Conservation (phyloP, 2,113 vertebrate species). For the Zosterops lateralis region DNA sequence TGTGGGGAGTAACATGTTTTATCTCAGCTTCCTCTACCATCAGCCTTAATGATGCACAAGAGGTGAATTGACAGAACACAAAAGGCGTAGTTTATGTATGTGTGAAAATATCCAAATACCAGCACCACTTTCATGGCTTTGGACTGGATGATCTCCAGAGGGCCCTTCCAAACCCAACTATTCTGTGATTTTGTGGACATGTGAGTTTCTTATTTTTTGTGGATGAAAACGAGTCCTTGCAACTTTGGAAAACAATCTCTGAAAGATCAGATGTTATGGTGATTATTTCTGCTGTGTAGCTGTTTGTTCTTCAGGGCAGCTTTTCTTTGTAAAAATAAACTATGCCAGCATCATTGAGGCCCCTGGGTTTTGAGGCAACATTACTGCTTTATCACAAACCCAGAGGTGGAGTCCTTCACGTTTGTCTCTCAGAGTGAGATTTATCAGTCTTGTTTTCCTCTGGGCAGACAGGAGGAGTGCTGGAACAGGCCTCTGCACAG, state of each 20-base stretch:
- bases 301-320: not conserved
- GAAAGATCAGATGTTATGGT: not conserved
- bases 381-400: not conserved
- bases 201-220: not conserved
- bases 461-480: not conserved
- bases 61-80: not conserved
- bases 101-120: not conserved
- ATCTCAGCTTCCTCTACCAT: not conserved
- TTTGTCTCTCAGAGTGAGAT: not conserved
- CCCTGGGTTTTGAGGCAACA: rapidly evolving
- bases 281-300: not conserved
- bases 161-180: not conserved
- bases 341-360: rapidly evolving
- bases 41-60: not conserved
- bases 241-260: not conserved
- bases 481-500: not conserved
- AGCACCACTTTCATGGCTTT: not conserved
- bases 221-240: not conserved
- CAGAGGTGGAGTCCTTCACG: not conserved
- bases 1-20: not conserved
- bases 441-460: not conserved
- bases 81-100: not conserved
- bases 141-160: not conserved
- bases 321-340: not conserved
- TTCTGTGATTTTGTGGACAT: not conserved